Evolutionary conservation across 2,113 vertebrate species (phyloP), one percentile per base, ranked within the genome.

Genomic region (Pantherophis guttatus): DNA sequence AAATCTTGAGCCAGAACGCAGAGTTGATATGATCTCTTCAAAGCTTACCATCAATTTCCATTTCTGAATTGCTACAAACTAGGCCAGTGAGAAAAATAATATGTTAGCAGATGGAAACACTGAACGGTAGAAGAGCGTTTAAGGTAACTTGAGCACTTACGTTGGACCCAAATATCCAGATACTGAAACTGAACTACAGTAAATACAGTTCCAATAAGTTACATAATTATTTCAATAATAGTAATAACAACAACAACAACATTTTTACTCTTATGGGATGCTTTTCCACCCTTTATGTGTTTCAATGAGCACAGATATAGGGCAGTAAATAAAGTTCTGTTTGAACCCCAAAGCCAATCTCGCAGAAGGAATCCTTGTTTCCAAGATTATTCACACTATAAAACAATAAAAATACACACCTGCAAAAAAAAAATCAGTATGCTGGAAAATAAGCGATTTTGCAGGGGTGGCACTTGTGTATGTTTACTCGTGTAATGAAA

Each of bases 61-160:
- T 58, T 59, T 26, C 13, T 29, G 90, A 91, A 10, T 58, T 95
- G 55, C 55, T 94, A 19, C 93, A 91, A 8, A 89, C 91, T 87
- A 55, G 5, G 93, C 94, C 95, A 96, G 96, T 96, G 93, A 95
- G 95, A 96, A 44, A 26, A 95, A 96, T 5, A 93, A 96, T 6
- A 93, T 92, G 94, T 96, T 91, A 93, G 87, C 87, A 86, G 86
- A 54, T 90, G 95, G n/a, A 57, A 92, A 91, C 57, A 91, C 90
- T 94, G 44, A 55, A 95, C 95, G 94, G 50, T 23, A 59, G 94
- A 91, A 57, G 93, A 13, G 93, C 86, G n/a, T 13, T 75, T 33
- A 7, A 75, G 70, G n/a, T 3, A 33, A 15, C 65, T 15, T 17
- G 13, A 75, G 15, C 70, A 3, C 5, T 75, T 75, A 75, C 2